Evolutionary conservation across 2,888 invertebrate species (phyloP), one percentile per base, ranked within the genome.

Genomic region (Galeruca laticollis): DNA sequence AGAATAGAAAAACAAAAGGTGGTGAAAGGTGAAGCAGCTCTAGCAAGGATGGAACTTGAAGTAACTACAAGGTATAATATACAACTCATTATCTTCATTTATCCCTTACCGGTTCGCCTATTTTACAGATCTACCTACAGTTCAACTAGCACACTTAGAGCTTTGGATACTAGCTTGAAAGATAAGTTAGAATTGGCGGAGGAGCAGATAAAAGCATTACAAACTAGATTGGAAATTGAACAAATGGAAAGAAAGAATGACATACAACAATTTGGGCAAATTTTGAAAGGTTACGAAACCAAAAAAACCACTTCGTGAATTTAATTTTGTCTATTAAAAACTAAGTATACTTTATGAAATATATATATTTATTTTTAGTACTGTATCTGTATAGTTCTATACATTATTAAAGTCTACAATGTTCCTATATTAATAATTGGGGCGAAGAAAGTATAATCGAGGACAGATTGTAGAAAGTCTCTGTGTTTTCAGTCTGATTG

Each of bases 201-300:
- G 77, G 92, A 92, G 82, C 90, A 90, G 77, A 86, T 91, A 51
- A 89, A 90, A 80, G 89, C 90, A 18, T 84, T 92, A 80, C 89
- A 90, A 79, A 89, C 90, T 51, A 88, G 90, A 80, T 81, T 92
- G 47, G 88, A 88, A 78, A 89, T 91, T 81, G 86, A 91, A 37
- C 89, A 89, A 76, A 88, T 89, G 73, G 92, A 92, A 78, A 89
- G 91, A 78, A 87, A 87, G 64, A 85, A 87, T 20, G 91, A 92
- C 83, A 81, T 88, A 87, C 76, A 89, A 87, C 73, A 87, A 86
- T 80, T 85, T 77, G 72, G 79, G 3, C 78, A 81, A 68, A 82
- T 85, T 56, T 77, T 85, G 49, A 69, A 60, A 11, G 60, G 10
- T 47, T 69, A 59, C 21, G 60, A 49, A 21, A 49, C 35, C 20